Conservation (phyloP, 2,113 vertebrate species). For the Trichomycterus rosablanca region DNA sequence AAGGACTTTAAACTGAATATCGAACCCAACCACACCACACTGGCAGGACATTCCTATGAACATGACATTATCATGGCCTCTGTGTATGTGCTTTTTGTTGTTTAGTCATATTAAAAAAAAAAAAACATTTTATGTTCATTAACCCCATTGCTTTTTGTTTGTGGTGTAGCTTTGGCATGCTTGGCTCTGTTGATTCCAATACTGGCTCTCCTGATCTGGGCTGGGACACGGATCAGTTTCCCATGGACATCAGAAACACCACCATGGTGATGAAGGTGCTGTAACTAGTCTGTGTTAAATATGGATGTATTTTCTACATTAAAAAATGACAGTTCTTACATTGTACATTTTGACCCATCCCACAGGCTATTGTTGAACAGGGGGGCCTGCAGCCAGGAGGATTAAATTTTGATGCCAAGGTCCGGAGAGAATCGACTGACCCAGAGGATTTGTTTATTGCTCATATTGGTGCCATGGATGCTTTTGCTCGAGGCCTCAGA, state of each 20-base stretch:
- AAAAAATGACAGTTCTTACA: neutral
- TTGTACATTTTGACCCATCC: neutral
- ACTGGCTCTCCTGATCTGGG: slow-evolving; percentile 63
- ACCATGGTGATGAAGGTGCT: slow-evolving; percentile 65
- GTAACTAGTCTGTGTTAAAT: neutral
- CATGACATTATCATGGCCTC: slow-evolving; percentile 63
- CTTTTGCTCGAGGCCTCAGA: slow-evolving; percentile 61
- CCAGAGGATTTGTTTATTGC: slow-evolving; percentile 62
- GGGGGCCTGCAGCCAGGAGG: slow-evolving; percentile 61
- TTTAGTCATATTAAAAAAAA: no score
- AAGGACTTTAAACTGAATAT: slow-evolving; percentile 64
- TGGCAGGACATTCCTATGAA: slow-evolving; percentile 63
- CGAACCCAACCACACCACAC: slow-evolving; percentile 65
- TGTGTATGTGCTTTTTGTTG: no score
- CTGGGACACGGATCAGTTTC: slow-evolving; percentile 66
- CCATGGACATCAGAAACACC: slow-evolving; percentile 64
- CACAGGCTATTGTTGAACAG: slow-evolving; percentile 59
- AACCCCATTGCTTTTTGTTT: neutral
- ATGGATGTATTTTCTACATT: neutral
- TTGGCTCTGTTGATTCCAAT: slow-evolving; percentile 65
- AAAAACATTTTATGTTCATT: neutral
- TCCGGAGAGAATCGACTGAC: slow-evolving; percentile 60
- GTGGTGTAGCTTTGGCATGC: slow-evolving; percentile 57
- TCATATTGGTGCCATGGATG: slow-evolving; percentile 62
- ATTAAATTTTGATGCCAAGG: slow-evolving; percentile 64